Evolutionary conservation across 2,113 vertebrate genomes (phyloP), one percentile per base, ranked within the genome.

Genomic region (Mastomys natalensis): DNA sequence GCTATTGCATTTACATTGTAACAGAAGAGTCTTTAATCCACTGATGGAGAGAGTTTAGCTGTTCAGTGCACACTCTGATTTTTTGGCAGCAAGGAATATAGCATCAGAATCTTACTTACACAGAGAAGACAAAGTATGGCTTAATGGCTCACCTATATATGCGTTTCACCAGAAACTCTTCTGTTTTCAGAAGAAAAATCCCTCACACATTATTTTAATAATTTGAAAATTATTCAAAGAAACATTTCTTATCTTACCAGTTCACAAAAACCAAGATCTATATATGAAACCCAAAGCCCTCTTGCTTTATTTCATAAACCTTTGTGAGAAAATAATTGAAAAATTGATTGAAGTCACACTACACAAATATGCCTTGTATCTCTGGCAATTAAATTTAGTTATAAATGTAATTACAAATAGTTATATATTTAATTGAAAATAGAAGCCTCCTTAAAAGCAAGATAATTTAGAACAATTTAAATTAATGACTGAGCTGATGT

Each of bases 11-110:
- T 97, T 96, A 96, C 93, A 96, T 96, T 97, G 95, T 89, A 92
- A 94, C 84, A 53, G 51, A 87, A 97, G 93, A 96, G 84, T 94
- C 95, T 97, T 97, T 96, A 95, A 91, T 97, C 84, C 91, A 94
- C 95, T 97, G 96, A 94, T 72, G 77, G 86, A 97, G 74, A 94
- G 77, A 94, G 62, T 21, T 93, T 89, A 87, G 86, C 91, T 95
- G 77, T 76, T 96, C 73, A 95, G 93, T 96, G 96, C 94, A 95
- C 5, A 88, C 80, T 77, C 34, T 72, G 64, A 55, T 53, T 86
- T 73, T 91, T 95, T 58, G 15, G 60, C 87, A 94, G 93, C 90
- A 89, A 82, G 89, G 84, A 97, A 96, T 48, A 87, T 91, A 96
- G 97, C 70, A 94, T 97, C 89, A 97, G 16, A 88, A 95, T 48